These are phyloP conservation scores for Casuarius casuarius DNA, from an alignment of 2,113 vertebrate species.

Conservation along the genomic window DNA sequence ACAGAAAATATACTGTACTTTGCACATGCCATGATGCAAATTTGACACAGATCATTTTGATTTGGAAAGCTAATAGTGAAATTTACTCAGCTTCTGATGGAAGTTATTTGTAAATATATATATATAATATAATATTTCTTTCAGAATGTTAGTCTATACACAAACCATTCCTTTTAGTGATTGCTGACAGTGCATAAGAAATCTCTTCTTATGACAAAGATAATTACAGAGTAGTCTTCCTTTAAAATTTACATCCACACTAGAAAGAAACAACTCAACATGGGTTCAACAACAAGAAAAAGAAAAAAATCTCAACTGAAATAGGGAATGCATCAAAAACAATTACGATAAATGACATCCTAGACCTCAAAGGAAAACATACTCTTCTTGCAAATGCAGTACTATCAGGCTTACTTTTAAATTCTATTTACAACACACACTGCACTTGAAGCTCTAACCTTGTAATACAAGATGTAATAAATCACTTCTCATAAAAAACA, in stretches of 20 bases:
- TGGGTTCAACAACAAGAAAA: no score
- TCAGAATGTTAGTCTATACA: not conserved
- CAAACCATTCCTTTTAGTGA: constrained; percentile 16
- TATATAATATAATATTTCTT: not conserved
- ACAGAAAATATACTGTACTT: not conserved
- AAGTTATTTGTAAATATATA: not conserved
- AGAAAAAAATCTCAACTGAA: not conserved
- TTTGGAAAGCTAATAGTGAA: not conserved
- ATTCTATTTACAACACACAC: not conserved
- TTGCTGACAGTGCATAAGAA: not conserved
- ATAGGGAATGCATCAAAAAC: not conserved
- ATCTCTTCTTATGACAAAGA: not conserved
- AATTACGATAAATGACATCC: not conserved
- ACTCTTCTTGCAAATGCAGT: not conserved
- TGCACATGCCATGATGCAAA: not conserved
- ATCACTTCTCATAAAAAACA: not conserved
- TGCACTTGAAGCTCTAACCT: not conserved
- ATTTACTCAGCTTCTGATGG: not conserved
- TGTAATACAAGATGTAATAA: not conserved
- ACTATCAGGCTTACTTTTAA: not conserved
- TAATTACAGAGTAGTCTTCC: not conserved
- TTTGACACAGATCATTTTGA: not conserved
- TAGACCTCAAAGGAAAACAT: not conserved
- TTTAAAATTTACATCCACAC: not conserved
- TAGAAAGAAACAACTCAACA: not conserved